Percentiles rank a stretch among this genome's conserved stretches.
phyloP scores from a whole-genome alignment of 2,888 invertebrate genomes.

The Athalia circularis region DNA sequence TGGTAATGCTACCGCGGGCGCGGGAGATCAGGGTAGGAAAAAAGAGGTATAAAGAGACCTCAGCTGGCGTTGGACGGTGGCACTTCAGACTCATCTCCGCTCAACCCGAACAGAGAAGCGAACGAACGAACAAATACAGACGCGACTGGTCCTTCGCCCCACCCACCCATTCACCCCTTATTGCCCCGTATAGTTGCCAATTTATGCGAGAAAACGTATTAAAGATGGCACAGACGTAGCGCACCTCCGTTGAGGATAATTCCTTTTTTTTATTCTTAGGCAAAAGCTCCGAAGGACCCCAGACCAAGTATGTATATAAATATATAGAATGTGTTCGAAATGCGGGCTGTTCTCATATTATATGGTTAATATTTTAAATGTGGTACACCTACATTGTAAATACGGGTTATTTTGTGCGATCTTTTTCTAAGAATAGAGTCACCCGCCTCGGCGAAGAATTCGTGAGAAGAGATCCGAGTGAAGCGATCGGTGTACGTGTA shows the following conservation, averaged over 20 bases:
- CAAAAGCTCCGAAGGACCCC: constrained; percentile 23
- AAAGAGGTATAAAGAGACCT: background rate
- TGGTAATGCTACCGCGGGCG: too few relatives aligned
- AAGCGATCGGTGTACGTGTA: too few relatives aligned
- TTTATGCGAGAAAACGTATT: constrained; percentile 72
- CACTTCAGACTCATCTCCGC: background rate
- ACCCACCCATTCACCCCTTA: constrained; percentile 58
- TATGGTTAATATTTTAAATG: constrained; percentile 70
- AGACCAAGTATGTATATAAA: background rate
- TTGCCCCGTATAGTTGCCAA: constrained; percentile 72
- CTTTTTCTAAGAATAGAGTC: constrained; percentile 66
- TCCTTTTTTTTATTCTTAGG: background rate
- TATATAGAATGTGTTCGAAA: constrained; percentile 23
- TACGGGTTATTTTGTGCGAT: constrained; percentile 62
- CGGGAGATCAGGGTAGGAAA: too few relatives aligned
- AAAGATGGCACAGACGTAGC: constrained; percentile 59
- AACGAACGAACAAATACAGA: constrained; percentile 54
- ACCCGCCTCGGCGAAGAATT: background rate
- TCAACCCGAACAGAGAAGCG: background rate
- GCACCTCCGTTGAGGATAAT: background rate
- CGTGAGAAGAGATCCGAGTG: background rate
- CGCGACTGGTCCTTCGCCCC: constrained; percentile 48
- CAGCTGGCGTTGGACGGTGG: background rate
- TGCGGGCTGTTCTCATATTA: constrained; percentile 60
- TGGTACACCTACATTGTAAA: constrained; percentile 70